Base-by-base conservation (phyloP, 2,888 invertebrate species). In the Drosophila phalerata region DNA sequence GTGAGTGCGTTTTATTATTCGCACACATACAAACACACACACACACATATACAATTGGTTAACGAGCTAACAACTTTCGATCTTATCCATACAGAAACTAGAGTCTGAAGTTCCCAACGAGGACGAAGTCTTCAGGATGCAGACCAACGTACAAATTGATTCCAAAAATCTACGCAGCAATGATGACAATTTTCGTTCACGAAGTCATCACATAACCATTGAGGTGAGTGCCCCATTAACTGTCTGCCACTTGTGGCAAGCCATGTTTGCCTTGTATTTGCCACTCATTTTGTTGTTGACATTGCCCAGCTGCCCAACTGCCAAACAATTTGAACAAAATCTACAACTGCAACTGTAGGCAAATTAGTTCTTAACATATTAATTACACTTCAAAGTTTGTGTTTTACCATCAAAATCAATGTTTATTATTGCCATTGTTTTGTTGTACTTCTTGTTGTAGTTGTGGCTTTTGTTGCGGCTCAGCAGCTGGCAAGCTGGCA, bases 141-240 rank as follows among this genome's bases (percentile, higher is more conserved):
- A 96, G 94, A 96, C 96, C 38, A 96, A 96, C 92, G 96, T 96
- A 81, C 96, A 96, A 92, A 96, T 96, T 61, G 96, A 96, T 92
- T 94, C 95, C 13, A 96, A 95, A 92, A 94, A 93, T 82, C 92
- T 95, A 62, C 94, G 95, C 48, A 94, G 93, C 77, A 95, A 94
- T 11, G 95, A 95, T 72, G 95, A 95, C 78, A 93, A 94, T 74
- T 93, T 92, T 77, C 94, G 95, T 72, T 77, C 89, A 49, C 91
- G 92, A 30, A 91, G 91, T 37, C 91, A 92, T 79, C 92, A 92
- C 72, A 90, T 92, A 58, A 92, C 92, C 34, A 92, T 92, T 43
- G 92, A 92, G 92, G 92, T 92, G 78, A 92, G 92, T 92, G 47
- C 25, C 58, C 34, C 42, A 34, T 51, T 11, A 37, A 25, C 22